Conservation (phyloP, 2,797 vertebrate genomes). For the Psittacula derbiana region DNA sequence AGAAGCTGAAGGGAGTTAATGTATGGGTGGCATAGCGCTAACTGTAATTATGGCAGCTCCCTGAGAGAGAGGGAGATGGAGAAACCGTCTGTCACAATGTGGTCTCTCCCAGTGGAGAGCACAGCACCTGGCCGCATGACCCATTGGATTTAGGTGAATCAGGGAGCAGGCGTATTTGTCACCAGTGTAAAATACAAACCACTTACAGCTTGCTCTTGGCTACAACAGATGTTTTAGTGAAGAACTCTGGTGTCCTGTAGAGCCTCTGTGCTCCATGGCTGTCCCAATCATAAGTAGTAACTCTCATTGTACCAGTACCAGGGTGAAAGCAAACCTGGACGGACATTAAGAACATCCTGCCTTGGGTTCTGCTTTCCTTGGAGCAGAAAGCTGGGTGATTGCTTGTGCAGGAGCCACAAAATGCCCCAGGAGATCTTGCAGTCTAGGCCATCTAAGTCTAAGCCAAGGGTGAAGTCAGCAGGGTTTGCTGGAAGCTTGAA, state of each 20-base stretch:
- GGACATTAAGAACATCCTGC: not conserved
- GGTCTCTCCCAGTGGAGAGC: not conserved
- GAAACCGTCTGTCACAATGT: not conserved
- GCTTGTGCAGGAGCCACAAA: not conserved
- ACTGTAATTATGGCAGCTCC: not conserved
- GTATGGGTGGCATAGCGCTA: not conserved
- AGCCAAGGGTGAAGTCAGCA: not conserved
- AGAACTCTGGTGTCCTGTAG: not conserved
- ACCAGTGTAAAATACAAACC: not conserved
- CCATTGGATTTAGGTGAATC: not conserved
- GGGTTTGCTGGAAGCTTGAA: not conserved
- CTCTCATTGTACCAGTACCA: not conserved
- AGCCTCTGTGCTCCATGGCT: not conserved
- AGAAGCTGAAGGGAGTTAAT: not conserved
- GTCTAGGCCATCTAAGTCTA: not conserved
- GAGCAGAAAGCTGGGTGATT: not conserved
- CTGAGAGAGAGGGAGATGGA: not conserved
- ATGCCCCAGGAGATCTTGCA: not conserved
- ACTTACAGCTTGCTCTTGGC: not conserved
- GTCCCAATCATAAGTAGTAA: accelerated
- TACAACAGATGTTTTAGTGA: not conserved
- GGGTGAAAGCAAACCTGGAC: not conserved
- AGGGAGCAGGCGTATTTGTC: not conserved
- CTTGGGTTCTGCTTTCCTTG: not conserved
- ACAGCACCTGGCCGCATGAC: not conserved